Base-by-base conservation (phyloP, 2,888 invertebrate genomes). In the Acanthosepion pharaonis region DNA sequence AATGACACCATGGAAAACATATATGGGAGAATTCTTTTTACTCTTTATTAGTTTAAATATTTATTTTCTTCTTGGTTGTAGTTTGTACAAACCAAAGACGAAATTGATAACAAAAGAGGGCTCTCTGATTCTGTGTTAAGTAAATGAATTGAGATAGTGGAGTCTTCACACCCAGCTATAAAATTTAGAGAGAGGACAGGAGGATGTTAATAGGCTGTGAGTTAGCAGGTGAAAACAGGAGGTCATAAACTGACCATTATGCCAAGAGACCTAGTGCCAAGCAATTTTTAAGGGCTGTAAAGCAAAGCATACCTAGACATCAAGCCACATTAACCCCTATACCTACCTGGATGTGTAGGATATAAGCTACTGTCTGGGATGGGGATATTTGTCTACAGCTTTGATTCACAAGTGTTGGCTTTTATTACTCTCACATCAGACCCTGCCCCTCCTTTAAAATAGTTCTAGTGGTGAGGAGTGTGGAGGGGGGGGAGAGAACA, bases 401-500 rank as follows among this genome's bases (percentile, higher is more conserved):
- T n/a, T 78, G n/a, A 78, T 78, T 78, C 78, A n/a, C n/a, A n/a
- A 78, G 78, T 33, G n/a, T 78, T 78, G 78, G n/a, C n/a, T 78
- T 78, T 78, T n/a, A 78, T n/a, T 78, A 78, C n/a, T n/a, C n/a
- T 78, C n/a, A 78, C n/a, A n/a, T n/a, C 78, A 15, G 33, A 78
- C 78, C 78, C n/a, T n/a, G 11, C n/a, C n/a, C 18, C 8, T n/a
- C 11, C 8, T 11, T 1, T 8, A 78, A 78, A n/a, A 28, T 5
- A 15, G 11, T n/a, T 9, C 3, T 78, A 5, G n/a, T 78, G 9
- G 4, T 78, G 23, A 78, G 78, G 11, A 23, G 78, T 6, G 25
- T 0, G 5, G 20, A 8, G n/a, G 0, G 8, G 18, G 15, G 78
- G 33, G 33, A 33, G 33, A 33, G 33, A 1, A 33, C 33, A 33